Evolutionary conservation across 2,888 invertebrate genomes (phyloP).

Genomic region (Laspeyria flexula): DNA sequence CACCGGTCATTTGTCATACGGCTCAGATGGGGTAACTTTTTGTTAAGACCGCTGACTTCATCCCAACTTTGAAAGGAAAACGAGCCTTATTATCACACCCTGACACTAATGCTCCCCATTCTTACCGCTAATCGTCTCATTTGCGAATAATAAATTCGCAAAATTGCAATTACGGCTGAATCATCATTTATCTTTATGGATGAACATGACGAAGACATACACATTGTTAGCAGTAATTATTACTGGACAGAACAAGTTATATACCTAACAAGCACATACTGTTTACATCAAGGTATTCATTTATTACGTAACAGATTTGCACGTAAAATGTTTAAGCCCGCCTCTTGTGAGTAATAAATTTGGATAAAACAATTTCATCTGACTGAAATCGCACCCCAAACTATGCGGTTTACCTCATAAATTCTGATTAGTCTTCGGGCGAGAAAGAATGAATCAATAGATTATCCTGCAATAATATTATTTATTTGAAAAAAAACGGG

Average conservation of each 20-base stretch:
- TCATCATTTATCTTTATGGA: slow-evolving; percentile 29
- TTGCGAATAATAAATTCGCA: slow-evolving; percentile 58
- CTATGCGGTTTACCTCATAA: slow-evolving; percentile 75
- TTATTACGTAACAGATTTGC: slow-evolving; percentile 62
- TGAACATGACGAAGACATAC: slow-evolving; percentile 9
- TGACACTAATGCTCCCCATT: slow-evolving; percentile 67
- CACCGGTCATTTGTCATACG: slow-evolving; percentile 79
- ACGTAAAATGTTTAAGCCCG: slow-evolving; percentile 68
- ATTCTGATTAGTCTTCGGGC: slow-evolving; percentile 72
- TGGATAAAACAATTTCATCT: slow-evolving; percentile 80
- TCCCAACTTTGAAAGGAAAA: slow-evolving; percentile 76
- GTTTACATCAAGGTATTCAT: slow-evolving; percentile 25
- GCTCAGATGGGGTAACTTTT: slow-evolving; percentile 81
- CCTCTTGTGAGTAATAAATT: slow-evolving; percentile 75
- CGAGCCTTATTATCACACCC: slow-evolving; percentile 67
- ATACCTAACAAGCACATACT: slow-evolving; percentile 18
- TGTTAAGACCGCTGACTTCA: slow-evolving; percentile 77
- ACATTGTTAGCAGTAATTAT: slow-evolving; percentile 7
- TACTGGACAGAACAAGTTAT: slow-evolving; percentile 17
- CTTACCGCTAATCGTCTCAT: slow-evolving; percentile 62
- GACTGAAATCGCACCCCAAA: slow-evolving; percentile 71
- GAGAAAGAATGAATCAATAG: slow-evolving; percentile 70
- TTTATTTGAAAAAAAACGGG: slow-evolving; percentile 31
- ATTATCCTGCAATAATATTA: slow-evolving; percentile 63
- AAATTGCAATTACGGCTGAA: slow-evolving; percentile 38